Conservation (phyloP, 2,888 invertebrate species). For the Apodemia hepburni region DNA sequence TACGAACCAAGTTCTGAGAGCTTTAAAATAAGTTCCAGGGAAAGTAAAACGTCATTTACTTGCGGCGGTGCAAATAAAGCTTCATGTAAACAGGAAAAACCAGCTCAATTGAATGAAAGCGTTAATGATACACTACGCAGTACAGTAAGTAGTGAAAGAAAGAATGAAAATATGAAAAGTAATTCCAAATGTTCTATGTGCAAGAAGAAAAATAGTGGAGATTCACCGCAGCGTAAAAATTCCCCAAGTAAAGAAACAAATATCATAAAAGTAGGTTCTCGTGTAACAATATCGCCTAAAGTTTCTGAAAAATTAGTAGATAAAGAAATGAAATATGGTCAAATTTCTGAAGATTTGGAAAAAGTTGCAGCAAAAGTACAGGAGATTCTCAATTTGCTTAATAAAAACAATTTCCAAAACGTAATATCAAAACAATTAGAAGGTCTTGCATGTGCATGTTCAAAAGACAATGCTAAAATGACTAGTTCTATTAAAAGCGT, state of each 20-base stretch:
- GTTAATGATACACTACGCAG: not conserved
- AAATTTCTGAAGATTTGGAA: not conserved
- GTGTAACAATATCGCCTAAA: not conserved
- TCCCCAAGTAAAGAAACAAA: not conserved
- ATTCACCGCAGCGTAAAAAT: not conserved
- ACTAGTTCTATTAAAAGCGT: not conserved
- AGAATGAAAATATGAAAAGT: slow-evolving; percentile 9
- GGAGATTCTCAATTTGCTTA: not conserved
- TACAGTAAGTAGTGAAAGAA: not conserved
- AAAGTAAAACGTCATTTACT: not conserved
- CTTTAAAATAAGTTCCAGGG: not conserved
- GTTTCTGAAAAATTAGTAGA: not conserved
- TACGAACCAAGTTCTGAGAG: not conserved
- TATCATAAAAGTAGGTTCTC: not conserved
- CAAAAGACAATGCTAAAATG: slow-evolving; percentile 19
- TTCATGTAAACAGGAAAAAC: too few species aligned
- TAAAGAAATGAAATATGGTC: not conserved
- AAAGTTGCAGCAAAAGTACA: not conserved
- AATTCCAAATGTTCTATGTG: not conserved
- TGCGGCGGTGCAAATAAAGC: not conserved
- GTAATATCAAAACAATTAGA: not conserved
- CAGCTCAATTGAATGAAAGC: not conserved
- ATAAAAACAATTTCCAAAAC: not conserved
- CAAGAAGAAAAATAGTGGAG: not conserved
- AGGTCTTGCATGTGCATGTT: slow-evolving; percentile 15